These are phyloP conservation scores for Acropora tenuis DNA, from an alignment of 64 coral and sea anemone genomes.

Conservation along the genomic window DNA sequence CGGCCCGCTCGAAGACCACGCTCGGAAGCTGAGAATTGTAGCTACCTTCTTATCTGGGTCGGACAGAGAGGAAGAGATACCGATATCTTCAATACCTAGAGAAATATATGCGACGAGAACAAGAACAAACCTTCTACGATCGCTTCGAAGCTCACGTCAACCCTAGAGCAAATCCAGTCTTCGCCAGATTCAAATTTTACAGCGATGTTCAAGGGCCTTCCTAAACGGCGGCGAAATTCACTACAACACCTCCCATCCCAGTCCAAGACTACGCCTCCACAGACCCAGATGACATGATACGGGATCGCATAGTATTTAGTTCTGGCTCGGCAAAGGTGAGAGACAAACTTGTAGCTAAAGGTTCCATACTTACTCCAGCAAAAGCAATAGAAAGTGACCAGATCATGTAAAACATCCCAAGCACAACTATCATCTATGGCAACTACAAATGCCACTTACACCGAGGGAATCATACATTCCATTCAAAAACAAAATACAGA, in stretches of 20 bases:
- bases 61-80: too few species aligned
- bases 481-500: not conserved
- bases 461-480: too few species aligned
- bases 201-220: not conserved
- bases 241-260: not conserved
- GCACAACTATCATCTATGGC: not conserved
- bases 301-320: slow-evolving; percentile 34
- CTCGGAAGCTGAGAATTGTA: too few species aligned
- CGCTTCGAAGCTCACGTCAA: too few species aligned
- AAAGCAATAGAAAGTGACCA: slow-evolving; percentile 68
- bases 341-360: slow-evolving; percentile 2
- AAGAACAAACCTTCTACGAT: too few species aligned
- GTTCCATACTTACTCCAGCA: slow-evolving; percentile 37
- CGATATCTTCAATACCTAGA: too few species aligned
- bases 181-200: slow-evolving; percentile 47
- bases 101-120: too few species aligned
- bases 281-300: slow-evolving; percentile 5
- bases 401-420: slow-evolving; percentile 62
- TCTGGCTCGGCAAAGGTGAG: slow-evolving; percentile 47
- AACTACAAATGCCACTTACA: not conserved
- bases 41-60: too few species aligned
- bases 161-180: too few species aligned
- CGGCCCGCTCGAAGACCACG: too few species aligned
- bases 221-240: slow-evolving; percentile 33
- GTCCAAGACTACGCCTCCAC: slow-evolving; percentile 26